Evolutionary conservation across 1,140 invertebrate species (phyloP), one percentile per base, ranked within the genome.

Genomic region (Hylaeus volcanicus): DNA sequence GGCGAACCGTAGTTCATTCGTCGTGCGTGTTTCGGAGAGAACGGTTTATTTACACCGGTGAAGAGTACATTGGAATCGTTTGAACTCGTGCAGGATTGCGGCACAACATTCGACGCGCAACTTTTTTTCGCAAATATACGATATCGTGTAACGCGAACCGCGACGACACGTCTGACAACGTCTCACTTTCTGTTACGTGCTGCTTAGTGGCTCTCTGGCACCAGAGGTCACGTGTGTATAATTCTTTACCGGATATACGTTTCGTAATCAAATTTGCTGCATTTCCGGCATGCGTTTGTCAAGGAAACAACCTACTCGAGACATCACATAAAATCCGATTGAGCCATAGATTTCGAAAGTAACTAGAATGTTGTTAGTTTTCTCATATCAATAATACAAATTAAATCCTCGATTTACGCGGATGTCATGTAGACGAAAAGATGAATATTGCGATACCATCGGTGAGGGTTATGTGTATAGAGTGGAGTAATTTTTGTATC

Each of bases 141-240:
- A 64, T 65, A 51, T 14, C 15, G 14, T 8, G 8, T 12, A 41
- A 61, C 9, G 6, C 15, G n/a, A 45, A 66, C 53, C 8, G 5
- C 45, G 53, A 11, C 11, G 56, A 41, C 37, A 61, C 55, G n/a
- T 56, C 8, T 11, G 45, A 51, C 37, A 12, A n/a, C 3, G 2
- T 26, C 37, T n/a, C 51, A 9, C 6, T 26, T 48, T 4, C 61
- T 26, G 26, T 1, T 37, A 51, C 58, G 55, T 15, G 8, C 8
- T 8, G 14, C 14, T 41, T 55, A 48, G 14, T 65, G 41, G 43
- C 53, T 45, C 45, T 45, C 45, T 6, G 45, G 45, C 45, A 69
- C 74, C 4, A 77, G 75, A 77, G 56, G 75, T 77, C 75, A 51
- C 12, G 3, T 37, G 14, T 69, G 66, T 43, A 61, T 48, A 76